These are phyloP conservation scores for Dicrurus megarhynchus DNA, from an alignment of 2,113 vertebrate species.

Conservation along the genomic window DNA sequence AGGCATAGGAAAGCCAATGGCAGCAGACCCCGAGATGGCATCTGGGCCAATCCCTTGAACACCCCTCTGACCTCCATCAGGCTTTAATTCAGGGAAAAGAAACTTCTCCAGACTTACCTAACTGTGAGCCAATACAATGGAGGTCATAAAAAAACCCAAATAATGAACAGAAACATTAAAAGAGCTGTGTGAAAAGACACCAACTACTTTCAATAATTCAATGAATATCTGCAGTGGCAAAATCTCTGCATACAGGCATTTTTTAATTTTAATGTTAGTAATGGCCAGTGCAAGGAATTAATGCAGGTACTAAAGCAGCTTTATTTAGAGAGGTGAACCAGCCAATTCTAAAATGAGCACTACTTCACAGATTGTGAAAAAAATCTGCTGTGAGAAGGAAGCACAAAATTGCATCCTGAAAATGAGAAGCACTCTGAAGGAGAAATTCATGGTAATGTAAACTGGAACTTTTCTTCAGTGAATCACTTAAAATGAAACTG, in stretches of 20 bases:
- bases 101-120: background rate
- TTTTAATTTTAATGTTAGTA: background rate
- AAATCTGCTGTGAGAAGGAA: conserved; percentile 13
- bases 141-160: background rate
- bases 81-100: background rate
- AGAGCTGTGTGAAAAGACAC: background rate
- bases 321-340: conserved; percentile 12
- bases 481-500: conserved; percentile 24
- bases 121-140: background rate
- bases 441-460: conserved; percentile 31
- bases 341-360: background rate
- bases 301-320: background rate
- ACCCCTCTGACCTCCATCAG: background rate
- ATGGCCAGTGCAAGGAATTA: background rate
- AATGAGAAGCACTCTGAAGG: conserved; percentile 22
- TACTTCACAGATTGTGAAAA: background rate
- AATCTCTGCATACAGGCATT: background rate
- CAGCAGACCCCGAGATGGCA: background rate
- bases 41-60: background rate
- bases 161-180: background rate
- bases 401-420: conserved; percentile 49
- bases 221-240: background rate
- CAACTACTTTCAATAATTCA: background rate
- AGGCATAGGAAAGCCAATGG: background rate
- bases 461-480: conserved; percentile 34